Base-by-base conservation (phyloP, 2,888 invertebrate genomes). In the Euplexia lucipara region DNA sequence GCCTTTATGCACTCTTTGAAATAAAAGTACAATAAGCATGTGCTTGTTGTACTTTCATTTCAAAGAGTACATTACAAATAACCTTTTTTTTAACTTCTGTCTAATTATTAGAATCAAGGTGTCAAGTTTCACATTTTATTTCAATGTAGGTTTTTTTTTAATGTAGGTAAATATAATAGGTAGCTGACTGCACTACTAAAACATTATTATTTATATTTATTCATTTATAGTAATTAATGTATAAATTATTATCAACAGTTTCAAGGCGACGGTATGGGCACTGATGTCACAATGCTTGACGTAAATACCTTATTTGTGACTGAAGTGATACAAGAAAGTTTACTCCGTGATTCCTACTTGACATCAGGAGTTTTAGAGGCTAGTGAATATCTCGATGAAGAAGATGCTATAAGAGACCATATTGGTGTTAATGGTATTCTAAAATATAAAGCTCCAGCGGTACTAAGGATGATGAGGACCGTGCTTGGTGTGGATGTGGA, bases 301-400 rank as follows among this genome's bases (percentile, higher is more conserved):
- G 82, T 91, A 14, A 84, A 93, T 37, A 88, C 92, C 0, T 72
- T 95, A 48, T 95, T 95, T 48, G 86, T 90, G 9, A 86, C 91
- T 2, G 94, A 95, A 18, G 74, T 95, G 0, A 90, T 95, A 12
- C 94, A 93, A 86, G 94, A 95, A 56, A 89, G 91, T 70, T 76
- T 95, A 8, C 82, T 89, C 0, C 81, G 79, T 3, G 95, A 95
- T 63, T 86, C 86, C 0, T 92, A 90, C 47, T 7, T 58, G 0
- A 76, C 62, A 35, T 74, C 89, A 0, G 68, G 67, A 12, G 66
- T 86, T 1, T 64, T 95, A 4, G 85, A 91, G 56, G 76, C 88
- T 2, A 54, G 2, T 0, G 75, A 76, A 0, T 74, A 88, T 32
- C 26, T 95, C 0, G 90, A 88, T 32, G 82, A 88, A 0, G 91